These are phyloP conservation scores for Pseudopodoces humilis DNA, from an alignment of 2,113 vertebrate species.

Conservation along the genomic window DNA sequence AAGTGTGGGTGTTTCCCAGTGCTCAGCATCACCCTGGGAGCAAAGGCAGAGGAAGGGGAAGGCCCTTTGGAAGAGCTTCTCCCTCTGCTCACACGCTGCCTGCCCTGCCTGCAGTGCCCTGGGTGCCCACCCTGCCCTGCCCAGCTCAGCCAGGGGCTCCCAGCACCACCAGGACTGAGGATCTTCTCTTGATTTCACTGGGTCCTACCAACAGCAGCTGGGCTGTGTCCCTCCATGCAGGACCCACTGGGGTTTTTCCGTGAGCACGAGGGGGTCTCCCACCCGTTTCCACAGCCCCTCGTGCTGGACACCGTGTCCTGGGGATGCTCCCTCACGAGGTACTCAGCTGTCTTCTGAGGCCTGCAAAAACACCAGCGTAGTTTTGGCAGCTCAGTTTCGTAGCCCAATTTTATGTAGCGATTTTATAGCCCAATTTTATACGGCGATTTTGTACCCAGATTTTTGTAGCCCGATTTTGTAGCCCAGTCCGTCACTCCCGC, in stretches of 20 bases:
- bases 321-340: background rate
- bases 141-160: background rate
- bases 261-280: background rate
- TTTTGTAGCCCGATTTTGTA: background rate
- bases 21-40: background rate
- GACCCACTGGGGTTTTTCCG: background rate
- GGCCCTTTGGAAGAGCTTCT: background rate
- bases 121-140: background rate
- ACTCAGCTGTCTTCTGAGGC: background rate
- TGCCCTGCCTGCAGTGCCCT: background rate
- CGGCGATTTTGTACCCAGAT: too few relatives aligned
- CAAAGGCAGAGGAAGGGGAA: background rate
- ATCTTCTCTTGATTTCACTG: background rate
- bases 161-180: background rate
- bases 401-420: background rate
- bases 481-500: background rate
- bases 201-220: accelerated
- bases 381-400: background rate
- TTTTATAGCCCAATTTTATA: background rate
- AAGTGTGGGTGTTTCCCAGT: background rate
- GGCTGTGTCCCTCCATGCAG: background rate
- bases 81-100: accelerated
- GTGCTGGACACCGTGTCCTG: background rate
- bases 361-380: background rate
- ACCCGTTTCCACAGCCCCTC: background rate